Evolutionary conservation across 2,113 vertebrate species (phyloP).

Genomic region (Engystomops pustulosus): DNA sequence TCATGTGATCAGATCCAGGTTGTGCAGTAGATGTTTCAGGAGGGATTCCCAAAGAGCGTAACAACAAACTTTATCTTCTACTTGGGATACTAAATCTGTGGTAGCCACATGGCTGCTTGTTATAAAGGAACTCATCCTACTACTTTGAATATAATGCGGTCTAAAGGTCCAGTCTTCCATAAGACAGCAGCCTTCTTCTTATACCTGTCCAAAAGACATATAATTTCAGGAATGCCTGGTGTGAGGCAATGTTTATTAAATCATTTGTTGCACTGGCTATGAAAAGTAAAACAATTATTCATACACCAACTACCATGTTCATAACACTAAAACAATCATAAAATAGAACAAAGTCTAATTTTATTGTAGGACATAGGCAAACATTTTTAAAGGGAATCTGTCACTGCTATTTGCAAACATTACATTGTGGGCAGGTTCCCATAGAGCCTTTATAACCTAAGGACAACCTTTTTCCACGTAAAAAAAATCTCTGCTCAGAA

Average conservation of each 20-base stretch:
- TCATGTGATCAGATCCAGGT: conserved; percentile 34
- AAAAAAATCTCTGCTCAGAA: too few relatives aligned
- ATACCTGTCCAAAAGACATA: not conserved
- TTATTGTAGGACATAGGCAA: too few relatives aligned
- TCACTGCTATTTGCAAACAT: too few relatives aligned
- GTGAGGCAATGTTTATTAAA: not conserved
- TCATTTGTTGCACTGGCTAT: too few relatives aligned
- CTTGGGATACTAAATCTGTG: not conserved
- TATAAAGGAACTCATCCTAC: conserved; percentile 3
- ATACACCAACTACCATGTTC: too few relatives aligned
- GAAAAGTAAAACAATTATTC: too few relatives aligned
- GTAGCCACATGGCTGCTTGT: not conserved
- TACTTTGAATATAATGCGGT: not conserved
- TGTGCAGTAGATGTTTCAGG: conserved; percentile 25
- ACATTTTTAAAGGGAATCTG: too few relatives aligned
- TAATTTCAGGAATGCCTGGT: not conserved
- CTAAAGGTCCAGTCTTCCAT: not conserved
- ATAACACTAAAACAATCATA: too few relatives aligned
- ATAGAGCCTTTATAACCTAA: too few relatives aligned
- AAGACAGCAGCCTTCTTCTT: conserved; percentile 10
- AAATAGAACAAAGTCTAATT: too few relatives aligned
- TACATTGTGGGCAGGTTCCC: too few relatives aligned
- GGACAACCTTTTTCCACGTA: too few relatives aligned
- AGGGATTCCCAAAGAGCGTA: conserved; percentile 18
- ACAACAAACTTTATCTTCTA: not conserved